Base-by-base conservation (phyloP, 2,113 vertebrate species). In the Microcebus jonahi region DNA sequence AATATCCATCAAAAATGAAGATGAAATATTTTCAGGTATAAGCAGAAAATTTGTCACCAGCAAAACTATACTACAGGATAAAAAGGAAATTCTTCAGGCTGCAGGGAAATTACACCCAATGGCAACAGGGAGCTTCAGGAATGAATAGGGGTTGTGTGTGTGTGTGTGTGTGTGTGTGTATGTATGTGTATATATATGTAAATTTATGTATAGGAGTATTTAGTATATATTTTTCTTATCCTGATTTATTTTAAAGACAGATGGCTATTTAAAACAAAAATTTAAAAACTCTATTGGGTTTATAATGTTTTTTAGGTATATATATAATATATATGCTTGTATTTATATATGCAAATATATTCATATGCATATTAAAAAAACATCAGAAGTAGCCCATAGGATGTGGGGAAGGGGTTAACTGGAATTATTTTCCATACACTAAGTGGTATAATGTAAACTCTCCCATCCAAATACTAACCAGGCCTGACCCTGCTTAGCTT, bases 171-270 rank as follows among this genome's bases (percentile, higher is more conserved):
- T 53, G 15, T 65, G 11, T 12, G 11, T 12, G 25, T 65, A 29
- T 63, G 10, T 63, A 23, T 59, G 57, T 55, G 15, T 65, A 4
- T 12, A 11, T 12, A 10, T 65, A 29, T 65, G 10, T 65, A 36
- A 18, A 36, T 21, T 20, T 45, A 36, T 86, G 53, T 82, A n/a
- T 31, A 45, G 21, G 67, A 73, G 9, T 55, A 31, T 15, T 53
- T 73, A 48, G 7, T 77, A 59, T 88, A 45, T 76, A 36, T 71
- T 63, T 85, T 45, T 57, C 14, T 90, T 50, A 25, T 55, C 39
- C 92, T 20, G 21, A 20, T 91, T 91, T 81, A 81, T 71, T 85
- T 85, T 59, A 97, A 90, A 90, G 23, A 45, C 21, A 25, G 18
- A 42, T 17, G 34, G 29, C 12, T 89, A 55, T 94, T 70, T 48